Percentiles rank a stretch among this genome's conserved stretches.
Evolutionary conservation across 2,888 invertebrate species (phyloP).

Genomic region (Mystacides longicornis): DNA sequence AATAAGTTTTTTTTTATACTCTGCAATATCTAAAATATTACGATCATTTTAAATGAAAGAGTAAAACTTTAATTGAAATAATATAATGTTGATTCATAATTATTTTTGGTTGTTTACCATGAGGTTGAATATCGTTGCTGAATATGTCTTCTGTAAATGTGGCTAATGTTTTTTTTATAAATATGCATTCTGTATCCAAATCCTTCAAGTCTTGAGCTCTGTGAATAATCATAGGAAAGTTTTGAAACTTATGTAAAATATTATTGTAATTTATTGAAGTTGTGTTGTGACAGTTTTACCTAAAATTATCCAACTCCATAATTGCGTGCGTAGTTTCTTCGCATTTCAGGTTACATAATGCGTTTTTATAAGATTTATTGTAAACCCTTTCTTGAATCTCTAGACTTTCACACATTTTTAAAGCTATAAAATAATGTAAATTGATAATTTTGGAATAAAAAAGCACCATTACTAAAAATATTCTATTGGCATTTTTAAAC

Average conservation of each 20-base stretch:
- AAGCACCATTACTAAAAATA: background rate
- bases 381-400: background rate
- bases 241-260: background rate
- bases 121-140: background rate
- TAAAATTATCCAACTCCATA: background rate
- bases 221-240: background rate
- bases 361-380: background rate
- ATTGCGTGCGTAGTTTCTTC: background rate
- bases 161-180: background rate
- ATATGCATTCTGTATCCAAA: background rate
- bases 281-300: background rate
- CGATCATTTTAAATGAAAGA: background rate
- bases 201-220: background rate
- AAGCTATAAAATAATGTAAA: too few species aligned
- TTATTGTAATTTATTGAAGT: background rate
- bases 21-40: slow-evolving; percentile 18
- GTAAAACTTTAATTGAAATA: background rate
- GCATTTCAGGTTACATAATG: background rate
- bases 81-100: background rate
- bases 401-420: background rate
- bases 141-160: background rate
- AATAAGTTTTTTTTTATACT: slow-evolving; percentile 12
- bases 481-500: background rate
- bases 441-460: background rate
- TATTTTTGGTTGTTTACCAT: background rate